Evolutionary conservation across 1,140 invertebrate genomes (phyloP).

Genomic region (Drosophila parvula): DNA sequence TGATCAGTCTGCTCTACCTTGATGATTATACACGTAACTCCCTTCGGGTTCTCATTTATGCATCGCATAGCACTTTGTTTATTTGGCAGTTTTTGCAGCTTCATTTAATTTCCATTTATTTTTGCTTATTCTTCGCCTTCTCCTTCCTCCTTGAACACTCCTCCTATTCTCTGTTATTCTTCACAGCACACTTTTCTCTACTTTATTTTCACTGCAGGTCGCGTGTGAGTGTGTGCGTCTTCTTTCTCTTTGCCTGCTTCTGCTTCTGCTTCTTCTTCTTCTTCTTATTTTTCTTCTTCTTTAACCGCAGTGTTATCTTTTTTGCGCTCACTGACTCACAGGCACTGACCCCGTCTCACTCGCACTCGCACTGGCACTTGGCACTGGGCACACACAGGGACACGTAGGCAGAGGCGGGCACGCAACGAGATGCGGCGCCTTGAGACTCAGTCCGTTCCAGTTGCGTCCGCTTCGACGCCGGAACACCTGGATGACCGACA

Average conservation of each 20-base stretch:
- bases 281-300: no score
- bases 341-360: conserved; percentile 31
- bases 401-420: conserved; percentile 43
- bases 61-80: conserved; percentile 59
- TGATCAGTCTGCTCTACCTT: conserved; percentile 56
- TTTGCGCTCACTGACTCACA: conserved; percentile 59
- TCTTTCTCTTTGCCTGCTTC: conserved; percentile 76
- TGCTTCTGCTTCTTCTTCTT: conserved; percentile 22
- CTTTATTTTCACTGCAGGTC: conserved; percentile 76
- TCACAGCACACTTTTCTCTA: conserved; percentile 69
- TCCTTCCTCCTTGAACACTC: conserved; percentile 16
- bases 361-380: conserved; percentile 25
- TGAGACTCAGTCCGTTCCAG: conserved; percentile 37
- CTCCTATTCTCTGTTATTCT: conserved; percentile 57
- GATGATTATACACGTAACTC: conserved; percentile 67
- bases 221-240: conserved; percentile 40
- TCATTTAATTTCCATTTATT: conserved; percentile 68
- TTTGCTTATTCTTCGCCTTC: conserved; percentile 22
- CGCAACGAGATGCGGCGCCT: conserved; percentile 75
- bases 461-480: conserved; percentile 64
- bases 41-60: conserved; percentile 68
- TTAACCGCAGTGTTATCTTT: conserved; percentile 61
- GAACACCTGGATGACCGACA: conserved; percentile 56
- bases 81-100: conserved; percentile 72
- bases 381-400: conserved; percentile 38